A percentile compares a stretch with the other conserved stretches of the same genome.
phyloP scores from a whole-genome alignment of 2,113 vertebrate species.

The Hyperopisus bebe region DNA sequence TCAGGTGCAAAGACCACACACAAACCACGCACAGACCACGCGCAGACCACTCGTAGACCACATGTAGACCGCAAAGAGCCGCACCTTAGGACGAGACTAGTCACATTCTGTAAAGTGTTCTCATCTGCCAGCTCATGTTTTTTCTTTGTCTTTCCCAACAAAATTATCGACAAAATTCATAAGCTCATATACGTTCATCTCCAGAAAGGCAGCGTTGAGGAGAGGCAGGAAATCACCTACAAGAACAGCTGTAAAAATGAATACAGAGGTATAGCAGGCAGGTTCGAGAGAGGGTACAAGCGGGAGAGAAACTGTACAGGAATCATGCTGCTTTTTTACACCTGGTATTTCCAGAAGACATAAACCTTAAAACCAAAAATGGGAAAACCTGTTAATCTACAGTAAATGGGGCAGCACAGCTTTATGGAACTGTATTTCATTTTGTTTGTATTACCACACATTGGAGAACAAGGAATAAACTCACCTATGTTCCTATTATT shows the following conservation, averaged over 20 bases:
- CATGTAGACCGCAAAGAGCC: background rate
- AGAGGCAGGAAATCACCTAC: background rate
- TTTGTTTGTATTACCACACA: background rate
- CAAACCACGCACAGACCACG: background rate
- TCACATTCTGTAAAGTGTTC: background rate
- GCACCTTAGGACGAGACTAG: background rate
- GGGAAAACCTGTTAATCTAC: background rate
- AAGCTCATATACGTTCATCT: background rate
- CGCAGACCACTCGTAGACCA: conserved; percentile 65
- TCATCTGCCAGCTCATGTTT: background rate
- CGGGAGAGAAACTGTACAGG: background rate
- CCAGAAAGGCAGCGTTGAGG: background rate
- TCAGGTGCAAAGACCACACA: conserved; percentile 67
- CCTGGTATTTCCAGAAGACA: background rate
- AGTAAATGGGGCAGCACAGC: background rate
- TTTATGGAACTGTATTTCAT: background rate
- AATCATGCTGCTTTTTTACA: background rate
- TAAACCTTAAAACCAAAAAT: background rate
- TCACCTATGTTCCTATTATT: background rate
- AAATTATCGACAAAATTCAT: background rate
- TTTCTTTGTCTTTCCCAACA: background rate
- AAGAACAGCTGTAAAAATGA: background rate
- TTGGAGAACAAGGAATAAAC: background rate
- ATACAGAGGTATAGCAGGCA: background rate
- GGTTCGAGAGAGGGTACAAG: background rate